Evolutionary conservation across 2,113 vertebrate species (phyloP), one percentile per base, ranked within the genome.

Genomic region (Pterocles orientalis): DNA sequence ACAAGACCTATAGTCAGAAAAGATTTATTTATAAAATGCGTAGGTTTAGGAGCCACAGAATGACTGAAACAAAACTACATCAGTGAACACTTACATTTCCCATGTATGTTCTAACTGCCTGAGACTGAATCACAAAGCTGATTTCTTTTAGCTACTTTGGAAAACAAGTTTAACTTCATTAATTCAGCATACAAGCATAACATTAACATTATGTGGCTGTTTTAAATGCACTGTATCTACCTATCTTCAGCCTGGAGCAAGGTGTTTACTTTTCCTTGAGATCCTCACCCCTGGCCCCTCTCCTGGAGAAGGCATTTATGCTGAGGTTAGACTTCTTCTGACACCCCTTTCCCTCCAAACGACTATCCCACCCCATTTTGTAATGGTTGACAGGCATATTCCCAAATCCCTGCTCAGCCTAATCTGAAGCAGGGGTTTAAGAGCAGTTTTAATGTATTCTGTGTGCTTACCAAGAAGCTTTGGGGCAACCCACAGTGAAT

Each of bases 1-100:
- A 82, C 47, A 91, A 85, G 57, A 85, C 70, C 39, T 80, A 71
- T 33, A 82, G 81, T 39, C 76, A 86, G 86, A 72, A 79, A 66
- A 80, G 6, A 73, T 56, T 82, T 95, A 93, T 95, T 93, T 94
- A 87, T 82, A 82, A 89, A 93, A 36, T 18, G 34, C 1, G 51
- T 93, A 85, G 94, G 73, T 48, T 94, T 93, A 60, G 65, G 29
- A 97, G 48, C 10, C 65, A 60, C 41, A 71, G 53, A 78, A 73
- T 64, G 47, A 84, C 69, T 4, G 57, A 93, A 92, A 94, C 43
- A 95, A 87, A 95, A 47, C 17, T 58, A 10, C 39, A 84, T 20
- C 68, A 18, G 28, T 5, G 12, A 92, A 72, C 33, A 31, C 29
- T 51, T 84, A 18, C 15, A n/a, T 79, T 92, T 41, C 56, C 43